Evolutionary conservation across 2,113 vertebrate species (phyloP), one percentile per base, ranked within the genome.

Genomic region (Apteryx owenii): DNA sequence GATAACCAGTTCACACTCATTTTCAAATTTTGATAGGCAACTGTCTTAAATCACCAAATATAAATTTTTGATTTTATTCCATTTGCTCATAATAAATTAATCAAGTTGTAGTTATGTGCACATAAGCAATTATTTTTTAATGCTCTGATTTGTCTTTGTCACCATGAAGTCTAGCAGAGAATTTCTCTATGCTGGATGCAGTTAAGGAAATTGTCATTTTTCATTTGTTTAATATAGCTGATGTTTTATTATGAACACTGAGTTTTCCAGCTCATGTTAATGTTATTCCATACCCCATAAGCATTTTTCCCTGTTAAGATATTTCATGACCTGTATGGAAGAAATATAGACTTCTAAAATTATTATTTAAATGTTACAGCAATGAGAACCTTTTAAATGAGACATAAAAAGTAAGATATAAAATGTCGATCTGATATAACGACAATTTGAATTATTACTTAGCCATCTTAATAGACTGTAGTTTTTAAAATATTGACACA

Each of bases 301-400:
- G 29, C 15, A 88, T 70, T 97, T 96, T 96, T 95, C 79, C 75
- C 40, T 77, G 15, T 79, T 80, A 77, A 88, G 66, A 19, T 89
- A 71, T 77, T 96, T 90, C 50, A 66, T 77, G 25, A 88, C 36
- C 0, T 1, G 10, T 65, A 25, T 40, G 38, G 65, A 94, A 94
- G 68, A 83, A 93, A 88, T 7, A 4, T 7, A 77, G 75, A 42
- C 68, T 91, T 95, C n/a, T 1, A 23, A 82, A 91, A 65, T 25
- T 70, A 66, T 69, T 69, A 36, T 80, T 85, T 94, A 70, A 83
- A 80, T 54, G 21, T 71, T 70, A 68, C 18, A 70, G 31, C 66
- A 77, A 36, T 3, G 10, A 82, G 70, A 87, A 93, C 89, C 72
- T 91, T 92, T 79, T 51, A 87, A 75, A 89, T 1, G 6, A 65